Evolutionary conservation across 2,888 invertebrate genomes (phyloP).

Genomic region (Parascotia fuliginaria): DNA sequence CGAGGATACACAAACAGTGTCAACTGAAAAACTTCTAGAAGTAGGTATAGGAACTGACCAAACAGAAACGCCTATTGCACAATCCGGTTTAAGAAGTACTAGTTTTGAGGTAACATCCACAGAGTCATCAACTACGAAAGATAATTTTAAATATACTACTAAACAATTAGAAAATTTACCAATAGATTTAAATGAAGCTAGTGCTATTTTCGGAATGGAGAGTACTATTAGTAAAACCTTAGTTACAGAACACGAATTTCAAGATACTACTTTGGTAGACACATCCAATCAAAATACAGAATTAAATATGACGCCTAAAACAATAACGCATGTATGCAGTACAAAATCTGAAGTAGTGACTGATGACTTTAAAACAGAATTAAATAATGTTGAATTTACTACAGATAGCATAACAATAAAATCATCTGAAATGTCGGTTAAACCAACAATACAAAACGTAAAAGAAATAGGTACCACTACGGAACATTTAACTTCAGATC

Average conservation of each 20-base stretch:
- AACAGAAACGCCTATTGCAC: neutral
- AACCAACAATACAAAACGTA: neutral
- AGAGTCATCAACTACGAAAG: neutral
- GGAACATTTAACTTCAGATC: neutral
- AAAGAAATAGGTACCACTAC: neutral
- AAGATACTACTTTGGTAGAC: conserved; percentile 2
- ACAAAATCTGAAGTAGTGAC: neutral
- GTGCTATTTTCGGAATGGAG: conserved; percentile 5
- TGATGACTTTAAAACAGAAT: neutral
- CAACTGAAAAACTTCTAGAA: neutral
- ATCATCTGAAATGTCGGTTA: too few relatives aligned
- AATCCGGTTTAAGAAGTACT: neutral
- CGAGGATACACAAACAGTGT: neutral
- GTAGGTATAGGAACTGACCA: neutral
- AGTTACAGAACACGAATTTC: conserved; percentile 18
- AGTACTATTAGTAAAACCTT: conserved; percentile 4
- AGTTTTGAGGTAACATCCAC: neutral
- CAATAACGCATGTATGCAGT: neutral
- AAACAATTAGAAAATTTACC: neutral
- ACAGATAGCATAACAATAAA: neutral
- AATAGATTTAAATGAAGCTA: neutral
- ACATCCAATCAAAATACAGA: conserved; percentile 5
- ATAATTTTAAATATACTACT: conserved; percentile 1
- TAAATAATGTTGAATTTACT: neutral
- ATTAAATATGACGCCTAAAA: neutral